Evolutionary conservation across 2,888 invertebrate genomes (phyloP).

Genomic region (Philonicus albiceps): DNA sequence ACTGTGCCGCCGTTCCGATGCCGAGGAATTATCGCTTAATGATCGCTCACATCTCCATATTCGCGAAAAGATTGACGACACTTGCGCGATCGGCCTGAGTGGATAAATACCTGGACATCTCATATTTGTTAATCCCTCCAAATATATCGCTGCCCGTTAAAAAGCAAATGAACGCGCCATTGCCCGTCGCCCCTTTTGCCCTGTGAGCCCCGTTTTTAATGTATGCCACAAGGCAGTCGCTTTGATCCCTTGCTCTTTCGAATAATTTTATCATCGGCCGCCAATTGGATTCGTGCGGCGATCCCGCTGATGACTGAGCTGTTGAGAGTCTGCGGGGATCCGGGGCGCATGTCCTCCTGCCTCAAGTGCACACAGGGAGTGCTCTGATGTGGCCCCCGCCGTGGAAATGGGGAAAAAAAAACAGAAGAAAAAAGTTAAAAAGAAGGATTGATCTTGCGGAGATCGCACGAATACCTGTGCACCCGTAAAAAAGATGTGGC

Average conservation of each 20-base stretch:
- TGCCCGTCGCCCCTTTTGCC: background rate
- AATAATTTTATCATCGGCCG: slow-evolving; percentile 22
- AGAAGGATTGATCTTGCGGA: background rate
- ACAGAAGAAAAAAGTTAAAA: background rate
- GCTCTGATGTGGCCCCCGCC: background rate
- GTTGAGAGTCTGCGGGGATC: background rate
- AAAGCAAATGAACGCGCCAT: slow-evolving; percentile 9
- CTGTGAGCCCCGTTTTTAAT: background rate
- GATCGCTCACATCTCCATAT: slow-evolving; percentile 37
- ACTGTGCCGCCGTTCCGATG: background rate
- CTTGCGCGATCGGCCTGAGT: background rate
- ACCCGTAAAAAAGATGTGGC: background rate
- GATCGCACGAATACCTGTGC: background rate
- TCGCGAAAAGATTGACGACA: slow-evolving; percentile 29
- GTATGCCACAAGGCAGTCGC: slow-evolving; percentile 25
- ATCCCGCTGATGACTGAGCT: slow-evolving; percentile 8
- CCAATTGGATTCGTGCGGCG: slow-evolving; percentile 22
- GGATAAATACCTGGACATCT: slow-evolving; percentile 26
- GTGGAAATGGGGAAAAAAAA: background rate
- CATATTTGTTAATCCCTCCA: slow-evolving; percentile 29
- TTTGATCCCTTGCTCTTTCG: slow-evolving; percentile 27
- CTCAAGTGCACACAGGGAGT: background rate
- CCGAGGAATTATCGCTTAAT: slow-evolving; percentile 30
- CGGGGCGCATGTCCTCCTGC: background rate
- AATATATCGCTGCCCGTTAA: slow-evolving; percentile 24